Conservation (phyloP, 2,113 vertebrate genomes). For the Rhynchopsitta pachyrhyncha region DNA sequence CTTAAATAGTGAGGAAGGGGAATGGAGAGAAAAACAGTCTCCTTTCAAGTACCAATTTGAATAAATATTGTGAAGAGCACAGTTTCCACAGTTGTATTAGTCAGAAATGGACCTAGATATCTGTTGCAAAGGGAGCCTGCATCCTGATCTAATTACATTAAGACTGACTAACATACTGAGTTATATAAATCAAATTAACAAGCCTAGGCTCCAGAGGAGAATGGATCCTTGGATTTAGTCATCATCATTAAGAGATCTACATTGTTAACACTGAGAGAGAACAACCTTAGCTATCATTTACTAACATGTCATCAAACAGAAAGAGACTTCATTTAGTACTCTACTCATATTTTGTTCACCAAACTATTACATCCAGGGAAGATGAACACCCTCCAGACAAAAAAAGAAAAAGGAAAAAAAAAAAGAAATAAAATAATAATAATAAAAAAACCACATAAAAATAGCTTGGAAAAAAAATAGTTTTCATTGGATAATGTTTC, state of each 20-base stretch:
- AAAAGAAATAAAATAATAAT: too few species aligned
- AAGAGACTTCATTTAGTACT: not conserved
- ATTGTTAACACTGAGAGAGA: not conserved
- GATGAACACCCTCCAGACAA: not conserved
- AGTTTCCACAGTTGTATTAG: not conserved
- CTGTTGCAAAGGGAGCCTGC: not conserved
- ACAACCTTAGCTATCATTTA: not conserved
- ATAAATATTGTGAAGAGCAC: not conserved
- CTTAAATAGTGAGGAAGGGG: not conserved
- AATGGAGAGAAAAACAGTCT: not conserved
- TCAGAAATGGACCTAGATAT: not conserved
- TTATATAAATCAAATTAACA: not conserved
- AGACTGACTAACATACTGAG: not conserved
- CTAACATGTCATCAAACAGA: not conserved
- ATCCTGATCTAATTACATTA: not conserved
- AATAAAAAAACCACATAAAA: not conserved
- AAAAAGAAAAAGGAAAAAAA: not conserved
- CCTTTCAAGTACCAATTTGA: not conserved
- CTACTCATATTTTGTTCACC: not conserved
- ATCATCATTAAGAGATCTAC: not conserved
- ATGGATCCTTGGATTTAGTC: not conserved
- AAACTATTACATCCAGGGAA: not conserved
- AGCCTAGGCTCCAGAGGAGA: not conserved
- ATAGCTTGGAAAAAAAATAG: not conserved
- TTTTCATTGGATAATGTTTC: not conserved